Evolutionary conservation across 2,888 invertebrate genomes (phyloP).

Genomic region (Archips crataeganus): DNA sequence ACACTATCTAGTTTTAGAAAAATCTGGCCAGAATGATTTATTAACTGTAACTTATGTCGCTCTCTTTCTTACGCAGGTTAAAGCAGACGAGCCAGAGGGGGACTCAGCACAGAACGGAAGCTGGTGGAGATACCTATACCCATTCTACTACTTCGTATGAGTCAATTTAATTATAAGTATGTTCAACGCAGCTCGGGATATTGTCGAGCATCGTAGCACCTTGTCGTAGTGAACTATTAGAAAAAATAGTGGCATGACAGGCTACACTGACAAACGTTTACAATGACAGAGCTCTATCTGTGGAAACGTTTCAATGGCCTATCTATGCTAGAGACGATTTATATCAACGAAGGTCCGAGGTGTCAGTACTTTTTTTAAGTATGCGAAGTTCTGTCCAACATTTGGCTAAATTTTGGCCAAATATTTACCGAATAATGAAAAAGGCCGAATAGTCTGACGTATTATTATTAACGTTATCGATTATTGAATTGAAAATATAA

Average conservation of each 20-base stretch:
- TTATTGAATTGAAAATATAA: background rate
- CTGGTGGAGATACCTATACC: conserved; percentile 86
- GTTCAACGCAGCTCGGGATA: background rate
- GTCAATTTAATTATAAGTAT: conserved; percentile 22
- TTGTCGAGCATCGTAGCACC: background rate
- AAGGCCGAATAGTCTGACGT: background rate
- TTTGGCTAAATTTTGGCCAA: background rate
- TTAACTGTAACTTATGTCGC: background rate
- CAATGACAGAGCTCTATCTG: background rate
- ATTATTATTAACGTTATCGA: too few species aligned
- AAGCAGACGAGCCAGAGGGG: conserved; percentile 50
- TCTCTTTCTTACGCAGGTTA: conserved; percentile 42
- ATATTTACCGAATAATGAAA: background rate
- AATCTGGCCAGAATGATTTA: background rate
- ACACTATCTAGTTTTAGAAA: too few species aligned
- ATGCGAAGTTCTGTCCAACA: background rate
- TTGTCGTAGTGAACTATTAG: background rate
- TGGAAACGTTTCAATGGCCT: background rate
- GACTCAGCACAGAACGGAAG: conserved; percentile 57
- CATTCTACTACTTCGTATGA: conserved; percentile 84
- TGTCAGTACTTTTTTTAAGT: background rate
- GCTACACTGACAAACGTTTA: background rate
- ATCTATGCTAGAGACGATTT: background rate
- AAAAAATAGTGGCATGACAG: background rate
- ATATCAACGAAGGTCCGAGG: background rate